phyloP scores from a whole-genome alignment of 1,140 invertebrate genomes.

The Venturia canescens region DNA sequence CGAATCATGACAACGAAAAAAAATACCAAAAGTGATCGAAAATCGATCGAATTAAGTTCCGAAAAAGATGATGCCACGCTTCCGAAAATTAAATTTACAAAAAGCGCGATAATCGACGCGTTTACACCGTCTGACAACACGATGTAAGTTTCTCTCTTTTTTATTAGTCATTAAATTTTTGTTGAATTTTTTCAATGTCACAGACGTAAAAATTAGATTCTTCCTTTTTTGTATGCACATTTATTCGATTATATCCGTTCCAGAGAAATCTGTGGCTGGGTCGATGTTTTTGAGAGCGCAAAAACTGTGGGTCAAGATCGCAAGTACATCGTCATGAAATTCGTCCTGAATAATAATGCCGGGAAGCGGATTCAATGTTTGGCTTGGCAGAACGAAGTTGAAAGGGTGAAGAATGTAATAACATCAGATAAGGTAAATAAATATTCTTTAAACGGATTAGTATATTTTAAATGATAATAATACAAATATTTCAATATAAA shows the following conservation, averaged over 20 bases:
- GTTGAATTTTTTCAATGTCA: not conserved
- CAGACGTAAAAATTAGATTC: not conserved
- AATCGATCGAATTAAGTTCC: not conserved
- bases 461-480: constrained; percentile 9
- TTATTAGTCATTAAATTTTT: not conserved
- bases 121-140: constrained; percentile 5
- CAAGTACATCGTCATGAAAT: constrained; percentile 13
- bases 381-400: constrained; percentile 25
- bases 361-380: constrained; percentile 23
- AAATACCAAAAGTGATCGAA: not conserved
- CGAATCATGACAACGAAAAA: too few relatives aligned
- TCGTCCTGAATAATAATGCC: constrained; percentile 1
- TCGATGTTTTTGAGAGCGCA: constrained; percentile 7
- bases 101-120: too few relatives aligned
- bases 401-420: not conserved
- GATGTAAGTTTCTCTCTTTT: constrained; percentile 12
- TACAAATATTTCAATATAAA: not conserved
- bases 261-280: constrained; percentile 16
- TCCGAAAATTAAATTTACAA: too few relatives aligned
- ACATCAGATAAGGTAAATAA: constrained; percentile 6
- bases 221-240: not conserved
- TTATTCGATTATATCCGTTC: not conserved
- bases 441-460: not conserved
- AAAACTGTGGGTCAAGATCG: constrained; percentile 11
- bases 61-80: not conserved